These are phyloP conservation scores for Okapia johnstoni DNA, from an alignment of 2,113 vertebrate genomes.

Conservation along the genomic window DNA sequence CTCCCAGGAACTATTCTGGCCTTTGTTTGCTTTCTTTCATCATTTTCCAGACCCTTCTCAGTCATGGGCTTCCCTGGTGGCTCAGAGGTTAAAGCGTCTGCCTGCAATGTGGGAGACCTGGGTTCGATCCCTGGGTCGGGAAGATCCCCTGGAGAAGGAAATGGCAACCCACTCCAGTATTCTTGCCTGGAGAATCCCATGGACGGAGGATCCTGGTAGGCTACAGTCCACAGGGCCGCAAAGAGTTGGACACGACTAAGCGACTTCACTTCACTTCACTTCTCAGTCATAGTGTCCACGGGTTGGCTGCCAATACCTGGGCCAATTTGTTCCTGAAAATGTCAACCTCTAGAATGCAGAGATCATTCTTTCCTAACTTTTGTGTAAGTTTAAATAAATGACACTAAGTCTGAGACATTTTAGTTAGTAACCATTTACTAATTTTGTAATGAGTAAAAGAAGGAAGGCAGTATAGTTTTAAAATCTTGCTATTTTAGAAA, in stretches of 20 bases:
- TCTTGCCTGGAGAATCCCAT: too few relatives aligned
- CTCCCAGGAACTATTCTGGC: neutral
- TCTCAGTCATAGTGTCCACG: neutral
- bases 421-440: constrained; percentile 16
- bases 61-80: neutral
- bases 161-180: too few relatives aligned
- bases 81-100: too few relatives aligned
- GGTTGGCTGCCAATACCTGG: neutral
- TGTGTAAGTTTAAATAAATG: constrained; percentile 9
- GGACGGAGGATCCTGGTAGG: too few relatives aligned
- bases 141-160: too few relatives aligned
- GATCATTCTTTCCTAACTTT: neutral
- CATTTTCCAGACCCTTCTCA: neutral
- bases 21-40: neutral
- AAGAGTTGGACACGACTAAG: too few relatives aligned
- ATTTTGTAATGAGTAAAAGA: neutral
- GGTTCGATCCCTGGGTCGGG: too few relatives aligned
- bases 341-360: neutral
- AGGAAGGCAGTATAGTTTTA: neutral
- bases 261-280: neutral
- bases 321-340: neutral
- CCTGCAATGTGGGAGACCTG: too few relatives aligned
- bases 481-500: constrained; percentile 4
- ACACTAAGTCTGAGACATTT: constrained; percentile 1
- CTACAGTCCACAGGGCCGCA: too few relatives aligned